phyloP scores from a whole-genome alignment of 2,888 invertebrate species.

The Anthophora plumipes region DNA sequence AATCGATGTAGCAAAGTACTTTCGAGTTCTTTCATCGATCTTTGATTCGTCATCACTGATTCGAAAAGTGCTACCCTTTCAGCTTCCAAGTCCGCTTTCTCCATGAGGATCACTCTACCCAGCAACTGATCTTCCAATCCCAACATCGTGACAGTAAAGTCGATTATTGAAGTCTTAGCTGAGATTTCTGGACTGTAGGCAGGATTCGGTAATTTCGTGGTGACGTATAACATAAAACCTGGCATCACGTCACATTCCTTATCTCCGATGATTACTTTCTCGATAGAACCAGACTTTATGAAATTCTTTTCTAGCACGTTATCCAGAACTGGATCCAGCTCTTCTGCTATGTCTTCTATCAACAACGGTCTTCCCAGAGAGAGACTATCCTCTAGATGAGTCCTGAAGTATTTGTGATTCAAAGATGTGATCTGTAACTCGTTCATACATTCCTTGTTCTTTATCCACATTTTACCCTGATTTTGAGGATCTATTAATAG shows the following conservation, averaged over 20 bases:
- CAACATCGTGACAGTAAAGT: conserved; percentile 98
- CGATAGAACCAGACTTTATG: conserved; percentile 97
- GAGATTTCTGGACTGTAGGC: conserved; percentile 98
- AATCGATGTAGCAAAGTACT: conserved; percentile 95
- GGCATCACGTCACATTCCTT: conserved; percentile 99
- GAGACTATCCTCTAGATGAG: conserved; percentile 94
- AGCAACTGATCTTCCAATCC: conserved; percentile 97
- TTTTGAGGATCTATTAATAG: conserved; percentile 97
- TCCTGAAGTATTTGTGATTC: conserved; percentile 98
- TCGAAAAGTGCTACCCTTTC: conserved; percentile 97
- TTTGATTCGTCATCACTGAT: conserved; percentile 98
- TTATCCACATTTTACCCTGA: conserved; percentile 99
- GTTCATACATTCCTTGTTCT: conserved; percentile 95
- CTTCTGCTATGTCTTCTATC: conserved; percentile 97
- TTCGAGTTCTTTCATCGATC: conserved; percentile 98
- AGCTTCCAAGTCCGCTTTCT: conserved; percentile 97
- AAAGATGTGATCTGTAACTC: conserved; percentile 97
- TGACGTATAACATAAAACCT: conserved; percentile 97
- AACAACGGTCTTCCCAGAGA: conserved; percentile 95
- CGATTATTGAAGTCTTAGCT: conserved; percentile 98
- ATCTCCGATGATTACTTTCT: conserved; percentile 97
- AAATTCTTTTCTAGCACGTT: conserved; percentile 99
- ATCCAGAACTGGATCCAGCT: conserved; percentile 97
- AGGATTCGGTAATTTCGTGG: conserved; percentile 98
- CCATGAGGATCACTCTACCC: conserved; percentile 97